phyloP scores from a whole-genome alignment of 2,113 vertebrate genomes.

The Tor tambroides region DNA sequence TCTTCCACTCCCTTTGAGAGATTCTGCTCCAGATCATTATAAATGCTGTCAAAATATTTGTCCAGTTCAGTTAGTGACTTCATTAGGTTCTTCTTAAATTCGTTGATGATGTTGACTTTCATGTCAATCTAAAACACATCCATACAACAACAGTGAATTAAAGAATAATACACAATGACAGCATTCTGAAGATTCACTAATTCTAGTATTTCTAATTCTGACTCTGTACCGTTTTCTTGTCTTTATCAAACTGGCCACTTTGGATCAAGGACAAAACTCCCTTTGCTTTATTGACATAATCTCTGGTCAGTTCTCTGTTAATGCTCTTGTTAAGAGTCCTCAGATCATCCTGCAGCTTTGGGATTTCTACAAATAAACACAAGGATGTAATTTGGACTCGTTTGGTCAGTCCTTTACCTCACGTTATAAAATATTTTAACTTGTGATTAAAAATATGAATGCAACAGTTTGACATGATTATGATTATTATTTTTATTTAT shows the following conservation, averaged over 20 bases:
- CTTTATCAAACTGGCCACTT: background rate
- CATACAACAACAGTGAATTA: background rate
- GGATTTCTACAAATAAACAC: background rate
- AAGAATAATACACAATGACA: background rate
- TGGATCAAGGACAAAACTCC: background rate
- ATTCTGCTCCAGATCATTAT: background rate
- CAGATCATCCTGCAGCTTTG: background rate
- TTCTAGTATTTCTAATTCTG: background rate
- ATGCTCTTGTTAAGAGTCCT: conserved; percentile 6
- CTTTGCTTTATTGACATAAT: conserved; percentile 10
- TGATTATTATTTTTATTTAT: too few species aligned
- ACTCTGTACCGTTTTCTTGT: background rate
- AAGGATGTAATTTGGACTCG: background rate
- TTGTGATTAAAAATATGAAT: background rate
- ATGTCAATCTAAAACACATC: background rate
- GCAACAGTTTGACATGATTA: background rate
- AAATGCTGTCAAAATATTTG: background rate
- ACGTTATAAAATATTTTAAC: background rate
- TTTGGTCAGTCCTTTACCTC: background rate
- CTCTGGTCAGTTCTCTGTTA: background rate
- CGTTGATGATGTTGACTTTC: too few species aligned
- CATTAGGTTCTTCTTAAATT: background rate
- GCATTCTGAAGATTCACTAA: background rate
- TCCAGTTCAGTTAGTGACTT: background rate
- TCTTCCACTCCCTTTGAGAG: background rate